Percentiles rank a stretch among this genome's conserved stretches.
Evolutionary conservation across 2,888 invertebrate species (phyloP).

Genomic region (Xylota sylvarum): DNA sequence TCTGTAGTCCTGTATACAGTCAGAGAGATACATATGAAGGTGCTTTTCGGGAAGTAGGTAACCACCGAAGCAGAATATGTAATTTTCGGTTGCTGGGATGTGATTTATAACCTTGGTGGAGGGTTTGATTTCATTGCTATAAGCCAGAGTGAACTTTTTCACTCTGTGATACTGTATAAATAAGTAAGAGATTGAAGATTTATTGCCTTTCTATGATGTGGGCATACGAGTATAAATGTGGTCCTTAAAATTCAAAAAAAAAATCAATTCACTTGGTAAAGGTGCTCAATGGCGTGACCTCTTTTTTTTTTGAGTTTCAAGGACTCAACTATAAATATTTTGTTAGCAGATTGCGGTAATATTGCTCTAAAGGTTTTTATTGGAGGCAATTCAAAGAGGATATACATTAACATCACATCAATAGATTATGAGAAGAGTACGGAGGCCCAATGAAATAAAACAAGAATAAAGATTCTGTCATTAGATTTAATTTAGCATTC

Average conservation of each 20-base stretch:
- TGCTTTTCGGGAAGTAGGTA: conserved; percentile 1
- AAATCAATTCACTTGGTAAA: conserved; percentile 13
- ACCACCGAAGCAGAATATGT: conserved; percentile 51
- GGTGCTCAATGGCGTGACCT: not conserved
- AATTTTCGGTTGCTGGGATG: conserved; percentile 49
- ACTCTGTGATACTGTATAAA: conserved; percentile 37
- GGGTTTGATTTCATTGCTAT: conserved; percentile 54
- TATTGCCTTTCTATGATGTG: conserved; percentile 32
- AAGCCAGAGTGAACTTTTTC: conserved; percentile 46
- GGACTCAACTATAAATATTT: not conserved
- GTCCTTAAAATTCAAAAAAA: conserved; percentile 6
- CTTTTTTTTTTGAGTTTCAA: not conserved
- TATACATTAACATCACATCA: not conserved
- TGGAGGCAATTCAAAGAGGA: not conserved
- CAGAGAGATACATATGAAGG: conserved; percentile 17
- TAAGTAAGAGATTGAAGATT: conserved; percentile 41
- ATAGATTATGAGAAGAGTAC: no score
- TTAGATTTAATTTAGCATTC: no score
- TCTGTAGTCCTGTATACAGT: not conserved
- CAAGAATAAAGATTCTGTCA: no score
- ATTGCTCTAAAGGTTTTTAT: not conserved
- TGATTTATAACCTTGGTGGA: conserved; percentile 53
- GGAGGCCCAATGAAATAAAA: no score
- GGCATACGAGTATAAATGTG: conserved; percentile 19
- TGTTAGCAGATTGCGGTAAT: not conserved